These are phyloP conservation scores for Himantopus leucocephalus DNA, from an alignment of 2,113 vertebrate genomes.

Conservation along the genomic window DNA sequence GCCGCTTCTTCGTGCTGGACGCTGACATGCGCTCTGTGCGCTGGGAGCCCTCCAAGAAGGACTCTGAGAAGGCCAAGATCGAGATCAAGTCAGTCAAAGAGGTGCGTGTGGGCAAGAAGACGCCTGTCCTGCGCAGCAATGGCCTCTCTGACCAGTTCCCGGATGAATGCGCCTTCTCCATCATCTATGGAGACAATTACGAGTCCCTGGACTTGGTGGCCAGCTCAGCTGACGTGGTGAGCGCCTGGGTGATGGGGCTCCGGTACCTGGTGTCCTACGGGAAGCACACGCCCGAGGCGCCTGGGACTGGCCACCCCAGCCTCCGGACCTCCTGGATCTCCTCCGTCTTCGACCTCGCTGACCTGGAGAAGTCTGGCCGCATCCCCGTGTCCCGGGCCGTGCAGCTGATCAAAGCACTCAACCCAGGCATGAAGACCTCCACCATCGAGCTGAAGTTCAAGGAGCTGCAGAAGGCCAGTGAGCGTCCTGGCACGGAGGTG, in stretches of 20 bases:
- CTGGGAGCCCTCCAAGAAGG: constrained; percentile 94
- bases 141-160: constrained; percentile 92
- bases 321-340: constrained; percentile 88
- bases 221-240: constrained; percentile 87
- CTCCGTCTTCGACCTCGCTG: constrained; percentile 85
- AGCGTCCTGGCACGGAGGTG: constrained; percentile 78
- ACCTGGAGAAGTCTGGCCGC: constrained; percentile 80
- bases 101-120: constrained; percentile 91
- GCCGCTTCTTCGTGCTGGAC: constrained; percentile 89
- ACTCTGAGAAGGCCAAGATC: constrained; percentile 90
- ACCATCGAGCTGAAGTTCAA: constrained; percentile 91
- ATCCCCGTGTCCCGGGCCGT: constrained; percentile 84
- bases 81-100: constrained; percentile 93
- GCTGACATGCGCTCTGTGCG: constrained; percentile 87
- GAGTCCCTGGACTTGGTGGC: constrained; percentile 91
- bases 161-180: constrained; percentile 90
- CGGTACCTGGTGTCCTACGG: constrained; percentile 90
- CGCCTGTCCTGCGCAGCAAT: constrained; percentile 86
- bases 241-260: constrained; percentile 92
- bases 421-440: constrained; percentile 89
- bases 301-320: constrained; percentile 80
- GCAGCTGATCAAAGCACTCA: constrained; percentile 88
- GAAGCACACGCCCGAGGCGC: constrained; percentile 80
- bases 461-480: constrained; percentile 86
- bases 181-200: constrained; percentile 93